These are phyloP conservation scores for Nomada lathburiana DNA, from an alignment of 2,888 invertebrate species.

Conservation along the genomic window DNA sequence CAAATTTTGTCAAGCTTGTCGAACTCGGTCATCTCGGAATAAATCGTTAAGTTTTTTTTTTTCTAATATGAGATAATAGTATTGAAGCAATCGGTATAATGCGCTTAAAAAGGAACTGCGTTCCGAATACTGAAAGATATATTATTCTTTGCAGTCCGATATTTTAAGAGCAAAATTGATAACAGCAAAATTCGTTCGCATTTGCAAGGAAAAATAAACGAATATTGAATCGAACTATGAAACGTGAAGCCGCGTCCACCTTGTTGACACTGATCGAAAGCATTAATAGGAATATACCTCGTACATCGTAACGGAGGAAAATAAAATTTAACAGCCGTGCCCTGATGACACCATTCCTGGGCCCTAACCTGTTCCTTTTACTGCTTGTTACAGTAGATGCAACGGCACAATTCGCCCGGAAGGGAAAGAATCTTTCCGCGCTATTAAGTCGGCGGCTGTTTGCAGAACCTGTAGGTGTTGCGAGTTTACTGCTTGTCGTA, in stretches of 20 bases:
- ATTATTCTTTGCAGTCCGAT: too few relatives aligned
- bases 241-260: background rate
- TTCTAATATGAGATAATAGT: too few relatives aligned
- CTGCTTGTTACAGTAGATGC: constrained; percentile 22
- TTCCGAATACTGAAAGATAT: too few relatives aligned
- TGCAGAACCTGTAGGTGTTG: constrained; percentile 23
- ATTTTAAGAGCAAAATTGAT: too few relatives aligned
- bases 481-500: constrained; percentile 30
- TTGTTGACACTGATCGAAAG: background rate
- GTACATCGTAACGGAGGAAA: background rate
- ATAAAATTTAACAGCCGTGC: constrained; percentile 12
- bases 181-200: too few relatives aligned
- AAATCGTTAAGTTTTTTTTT: too few relatives aligned
- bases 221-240: too few relatives aligned
- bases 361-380: constrained; percentile 6
- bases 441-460: constrained; percentile 8
- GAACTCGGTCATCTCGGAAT: too few relatives aligned
- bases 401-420: background rate
- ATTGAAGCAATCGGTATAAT: too few relatives aligned
- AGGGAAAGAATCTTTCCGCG: constrained; percentile 5
- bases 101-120: too few relatives aligned
- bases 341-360: background rate
- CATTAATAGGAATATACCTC: background rate
- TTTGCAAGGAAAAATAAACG: too few relatives aligned
- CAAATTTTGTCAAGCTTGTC: too few relatives aligned